Percentiles rank a stretch among this genome's conserved stretches.
These are phyloP conservation scores for Macrobrachium nipponense DNA, from an alignment of 1,140 invertebrate genomes.

Conservation along the genomic window DNA sequence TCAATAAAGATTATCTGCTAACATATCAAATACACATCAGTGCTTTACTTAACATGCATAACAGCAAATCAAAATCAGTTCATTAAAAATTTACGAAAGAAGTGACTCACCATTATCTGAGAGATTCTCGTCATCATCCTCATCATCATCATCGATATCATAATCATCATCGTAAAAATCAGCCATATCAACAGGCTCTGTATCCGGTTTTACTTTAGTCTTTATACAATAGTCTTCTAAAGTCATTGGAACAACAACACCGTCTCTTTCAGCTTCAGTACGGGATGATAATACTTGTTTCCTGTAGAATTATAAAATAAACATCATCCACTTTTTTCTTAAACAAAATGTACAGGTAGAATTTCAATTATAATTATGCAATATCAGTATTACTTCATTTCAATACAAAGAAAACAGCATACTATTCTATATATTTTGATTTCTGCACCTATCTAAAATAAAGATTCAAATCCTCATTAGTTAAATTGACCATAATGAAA, in stretches of 20 bases:
- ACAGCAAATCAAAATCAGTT: too few species aligned
- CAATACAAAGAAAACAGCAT: too few species aligned
- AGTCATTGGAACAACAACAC: slow-evolving; percentile 95
- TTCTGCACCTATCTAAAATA: too few species aligned
- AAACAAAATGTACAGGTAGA: not conserved
- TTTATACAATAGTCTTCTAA: slow-evolving; percentile 98
- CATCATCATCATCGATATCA: slow-evolving; percentile 72
- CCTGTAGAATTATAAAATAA: slow-evolving; percentile 71
- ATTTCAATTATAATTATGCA: not conserved
- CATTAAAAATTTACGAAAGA: not conserved
- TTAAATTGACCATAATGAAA: too few species aligned
- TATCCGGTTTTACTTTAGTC: slow-evolving; percentile 81
- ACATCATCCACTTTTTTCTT: not conserved
- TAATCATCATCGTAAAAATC: slow-evolving; percentile 96
- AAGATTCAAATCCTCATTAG: too few species aligned
- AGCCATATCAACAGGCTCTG: slow-evolving; percentile 85
- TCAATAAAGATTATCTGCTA: too few species aligned
- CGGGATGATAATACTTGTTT: slow-evolving; percentile 96
- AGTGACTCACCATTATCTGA: slow-evolving; percentile 66
- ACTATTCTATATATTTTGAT: too few species aligned
- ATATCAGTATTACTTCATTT: not conserved
- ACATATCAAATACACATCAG: too few species aligned
- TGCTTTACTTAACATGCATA: too few species aligned
- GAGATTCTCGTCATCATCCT: slow-evolving; percentile 71
- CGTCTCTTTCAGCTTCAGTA: slow-evolving; percentile 94